Evolutionary conservation across 2,888 invertebrate genomes (phyloP).

Genomic region (Torymus texanus): DNA sequence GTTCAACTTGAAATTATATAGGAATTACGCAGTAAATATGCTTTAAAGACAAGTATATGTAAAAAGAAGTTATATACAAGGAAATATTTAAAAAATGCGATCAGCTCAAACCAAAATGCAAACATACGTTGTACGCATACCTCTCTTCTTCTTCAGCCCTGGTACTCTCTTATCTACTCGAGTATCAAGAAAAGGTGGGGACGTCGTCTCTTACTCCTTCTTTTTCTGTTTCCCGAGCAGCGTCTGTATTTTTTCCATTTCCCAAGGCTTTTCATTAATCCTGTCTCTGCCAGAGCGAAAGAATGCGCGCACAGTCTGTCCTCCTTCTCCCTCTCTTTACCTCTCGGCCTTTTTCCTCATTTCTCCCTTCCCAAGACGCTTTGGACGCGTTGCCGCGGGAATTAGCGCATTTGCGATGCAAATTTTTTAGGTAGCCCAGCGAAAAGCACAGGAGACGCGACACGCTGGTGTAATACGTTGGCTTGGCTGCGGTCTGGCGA

Average conservation of each 20-base stretch:
- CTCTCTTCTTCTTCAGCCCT: background rate
- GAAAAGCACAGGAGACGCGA: background rate
- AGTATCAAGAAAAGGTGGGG: slow-evolving; percentile 17
- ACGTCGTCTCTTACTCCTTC: slow-evolving; percentile 27
- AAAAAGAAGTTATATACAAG: too few species aligned
- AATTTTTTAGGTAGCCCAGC: slow-evolving; percentile 56
- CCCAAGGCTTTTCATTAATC: slow-evolving; percentile 64
- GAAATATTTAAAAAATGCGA: background rate
- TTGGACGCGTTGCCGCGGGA: slow-evolving; percentile 36
- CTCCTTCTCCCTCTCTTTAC: background rate
- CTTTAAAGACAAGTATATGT: too few species aligned
- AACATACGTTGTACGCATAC: background rate
- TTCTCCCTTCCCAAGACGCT: slow-evolving; percentile 7
- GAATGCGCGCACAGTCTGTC: background rate
- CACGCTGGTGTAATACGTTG: background rate
- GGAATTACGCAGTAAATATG: too few species aligned
- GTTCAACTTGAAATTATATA: too few species aligned
- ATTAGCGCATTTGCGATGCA: slow-evolving; percentile 67
- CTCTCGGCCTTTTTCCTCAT: too few species aligned
- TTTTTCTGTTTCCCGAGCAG: background rate
- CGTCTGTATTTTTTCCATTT: slow-evolving; percentile 59
- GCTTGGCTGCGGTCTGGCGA: slow-evolving; percentile 7
- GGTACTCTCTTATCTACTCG: slow-evolving; percentile 26
- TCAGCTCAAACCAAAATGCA: slow-evolving; percentile 24
- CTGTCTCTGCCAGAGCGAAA: slow-evolving; percentile 54